Percentiles rank a stretch among this genome's conserved stretches.
These are phyloP conservation scores for Pelosia muscerda DNA, from an alignment of 2,888 invertebrate species.

Conservation along the genomic window DNA sequence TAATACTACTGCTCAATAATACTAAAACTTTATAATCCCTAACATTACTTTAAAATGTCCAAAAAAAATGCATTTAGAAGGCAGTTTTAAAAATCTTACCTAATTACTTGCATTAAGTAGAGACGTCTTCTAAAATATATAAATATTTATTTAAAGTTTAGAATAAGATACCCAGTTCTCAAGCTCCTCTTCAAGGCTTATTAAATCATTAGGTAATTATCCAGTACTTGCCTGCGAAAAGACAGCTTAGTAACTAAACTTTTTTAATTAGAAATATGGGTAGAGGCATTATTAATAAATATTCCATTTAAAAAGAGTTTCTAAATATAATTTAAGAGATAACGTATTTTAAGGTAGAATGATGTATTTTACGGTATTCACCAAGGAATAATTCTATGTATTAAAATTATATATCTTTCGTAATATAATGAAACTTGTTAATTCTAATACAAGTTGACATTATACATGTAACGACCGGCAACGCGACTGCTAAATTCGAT, in stretches of 20 bases:
- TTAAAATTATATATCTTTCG: not conserved
- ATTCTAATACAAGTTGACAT: not conserved
- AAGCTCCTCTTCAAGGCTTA: slow-evolving; percentile 5
- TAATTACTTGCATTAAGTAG: not conserved
- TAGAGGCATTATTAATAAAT: not conserved
- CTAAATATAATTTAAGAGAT: not conserved
- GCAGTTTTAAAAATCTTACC: not conserved
- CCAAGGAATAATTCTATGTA: not conserved
- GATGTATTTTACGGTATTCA: not conserved
- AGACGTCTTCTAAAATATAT: not conserved
- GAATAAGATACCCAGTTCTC: not conserved
- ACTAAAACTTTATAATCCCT: too few species aligned
- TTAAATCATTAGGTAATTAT: slow-evolving; percentile 14
- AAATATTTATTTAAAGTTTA: not conserved
- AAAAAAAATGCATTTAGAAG: too few species aligned
- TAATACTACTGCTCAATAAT: too few species aligned
- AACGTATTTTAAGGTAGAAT: too few species aligned
- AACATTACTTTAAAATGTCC: too few species aligned
- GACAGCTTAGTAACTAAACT: not conserved
- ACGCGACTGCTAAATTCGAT: too few species aligned
- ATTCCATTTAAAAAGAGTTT: not conserved
- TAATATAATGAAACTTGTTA: not conserved
- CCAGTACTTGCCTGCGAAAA: slow-evolving; percentile 1
- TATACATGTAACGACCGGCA: too few species aligned
- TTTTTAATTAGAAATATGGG: not conserved